These are phyloP conservation scores for Rhegmatorhina hoffmannsi DNA, from an alignment of 2,113 vertebrate genomes.

Conservation along the genomic window DNA sequence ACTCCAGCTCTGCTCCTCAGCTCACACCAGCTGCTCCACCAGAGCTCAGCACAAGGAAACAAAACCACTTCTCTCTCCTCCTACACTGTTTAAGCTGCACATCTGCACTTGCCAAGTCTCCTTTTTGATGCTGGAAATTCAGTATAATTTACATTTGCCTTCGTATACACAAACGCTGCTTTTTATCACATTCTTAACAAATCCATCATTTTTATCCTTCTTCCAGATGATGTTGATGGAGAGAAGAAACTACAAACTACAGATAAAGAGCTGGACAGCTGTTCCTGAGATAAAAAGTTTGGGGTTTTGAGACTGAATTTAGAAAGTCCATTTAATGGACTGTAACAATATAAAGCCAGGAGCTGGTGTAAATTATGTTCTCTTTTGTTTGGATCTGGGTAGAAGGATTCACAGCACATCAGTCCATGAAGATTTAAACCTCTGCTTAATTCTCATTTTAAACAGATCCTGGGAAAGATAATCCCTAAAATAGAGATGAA, in stretches of 20 bases:
- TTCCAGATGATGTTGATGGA: background rate
- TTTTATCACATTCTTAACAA: background rate
- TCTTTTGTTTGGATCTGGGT: background rate
- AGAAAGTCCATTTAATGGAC: background rate
- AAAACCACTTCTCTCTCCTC: conserved; percentile 3
- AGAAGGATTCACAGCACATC: background rate
- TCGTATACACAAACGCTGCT: background rate
- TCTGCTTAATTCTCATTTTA: background rate
- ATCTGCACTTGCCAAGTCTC: background rate
- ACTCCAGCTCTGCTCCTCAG: background rate
- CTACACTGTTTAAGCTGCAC: background rate
- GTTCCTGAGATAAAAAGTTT: background rate
- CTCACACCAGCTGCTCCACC: background rate
- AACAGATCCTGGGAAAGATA: background rate
- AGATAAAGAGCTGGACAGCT: background rate
- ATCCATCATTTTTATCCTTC: background rate
- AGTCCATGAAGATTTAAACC: background rate
- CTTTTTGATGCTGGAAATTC: background rate
- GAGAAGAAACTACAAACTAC: background rate
- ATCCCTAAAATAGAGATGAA: background rate
- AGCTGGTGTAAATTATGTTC: background rate
- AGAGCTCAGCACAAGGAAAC: background rate
- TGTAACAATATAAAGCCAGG: background rate
- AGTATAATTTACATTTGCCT: background rate
- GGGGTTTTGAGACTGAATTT: background rate